Base-by-base conservation (phyloP, 1,140 invertebrate species). In the Pantala flavescens region DNA sequence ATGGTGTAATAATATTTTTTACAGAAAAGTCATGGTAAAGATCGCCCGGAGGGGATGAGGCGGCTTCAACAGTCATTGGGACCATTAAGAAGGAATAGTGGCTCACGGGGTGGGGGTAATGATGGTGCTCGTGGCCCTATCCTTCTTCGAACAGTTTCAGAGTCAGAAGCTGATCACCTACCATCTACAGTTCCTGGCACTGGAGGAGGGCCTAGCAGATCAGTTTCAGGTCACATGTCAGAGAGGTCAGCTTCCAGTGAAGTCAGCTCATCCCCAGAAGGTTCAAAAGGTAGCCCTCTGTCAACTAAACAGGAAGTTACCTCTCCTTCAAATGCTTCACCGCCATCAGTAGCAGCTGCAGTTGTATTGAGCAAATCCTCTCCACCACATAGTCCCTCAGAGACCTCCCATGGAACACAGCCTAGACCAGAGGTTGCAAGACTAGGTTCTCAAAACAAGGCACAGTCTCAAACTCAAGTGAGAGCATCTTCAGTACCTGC, bases 401-500 rank as follows among this genome's bases (percentile, higher is more conserved):
- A 19, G n/a, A 16, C 49, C 5, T 19, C 49, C 3, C 49, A 16
- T 7, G 49, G 12, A 16, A 19, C 49, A 63, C 49, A 21, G 12
- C n/a, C 49, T 14, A 63, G 49, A 21, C 49, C 49, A 16, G 49
- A 63, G 14, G 49, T 14, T 21, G 12, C 14, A 19, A 63, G 49
- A 63, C 14, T 63, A 7, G 49, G 49, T 3, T 12, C 49, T 63
- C 3, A 3, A 63, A 63, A 63, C n/a, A 63, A 63, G n/a, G 5
- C n/a, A 19, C 49, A 16, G n/a, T 16, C 14, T 21, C n/a, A 16
- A 63, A 63, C 16, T 7, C 49, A 63, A 63, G 12, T 21, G 49
- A 63, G 49, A 63, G 49, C 49, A 21, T 72, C 71, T n/a, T 36
- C 24, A 72, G 71, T 72, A 28, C 71, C 71, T 28, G 23, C 24